Base-by-base conservation (phyloP, 2,113 vertebrate genomes). In the Barbus barbus region DNA sequence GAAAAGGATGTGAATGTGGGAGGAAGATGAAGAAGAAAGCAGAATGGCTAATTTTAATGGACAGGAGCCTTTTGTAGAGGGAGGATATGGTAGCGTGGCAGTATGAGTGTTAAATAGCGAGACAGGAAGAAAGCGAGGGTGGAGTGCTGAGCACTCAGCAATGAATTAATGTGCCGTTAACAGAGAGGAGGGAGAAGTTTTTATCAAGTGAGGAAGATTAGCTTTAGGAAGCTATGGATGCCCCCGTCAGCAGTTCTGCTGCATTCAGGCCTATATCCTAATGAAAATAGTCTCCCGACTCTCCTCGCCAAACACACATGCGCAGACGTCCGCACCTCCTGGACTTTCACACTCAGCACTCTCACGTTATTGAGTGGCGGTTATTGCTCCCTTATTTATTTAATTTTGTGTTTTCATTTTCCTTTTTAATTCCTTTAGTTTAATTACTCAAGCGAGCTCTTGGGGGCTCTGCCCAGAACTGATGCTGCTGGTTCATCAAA, bases 261-360 rank as follows among this genome's bases (percentile, higher is more conserved):
- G 24, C 86, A 86, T 85, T 85, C 76, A 82, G 79, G 87, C 72
- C 82, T 56, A 81, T 88, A 88, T 89, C 88, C 88, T 90, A 91
- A 89, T 90, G 84, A 90, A 90, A 80, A 85, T 24, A 56, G 85
- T 86, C 86, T 86, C 69, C 51, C 24, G 76, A 26, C 85, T 85
- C 72, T 80, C 16, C 18, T 71, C 79, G 85, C 87, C 87, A 87
- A 63, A 84, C 20, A 46, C 58, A 20, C 46, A 20, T 61, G 16
- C 46, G 41, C 77, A 69, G 67, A 71, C 53, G 26, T 33, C 20
- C 9, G 28, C 28, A 38, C 31, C 36, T 61, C 36, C 58, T 18
- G 22, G 56, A 79, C 26, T 46, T 28, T 41, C 60, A 22, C 46
- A 67, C 83, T 31, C 56, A 82, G 74, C 80, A 75, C 74, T 36